Percentiles rank a stretch among this genome's conserved stretches.
phyloP scores from a whole-genome alignment of 2,888 invertebrate species.

The Rhagophthalmus giganteus region DNA sequence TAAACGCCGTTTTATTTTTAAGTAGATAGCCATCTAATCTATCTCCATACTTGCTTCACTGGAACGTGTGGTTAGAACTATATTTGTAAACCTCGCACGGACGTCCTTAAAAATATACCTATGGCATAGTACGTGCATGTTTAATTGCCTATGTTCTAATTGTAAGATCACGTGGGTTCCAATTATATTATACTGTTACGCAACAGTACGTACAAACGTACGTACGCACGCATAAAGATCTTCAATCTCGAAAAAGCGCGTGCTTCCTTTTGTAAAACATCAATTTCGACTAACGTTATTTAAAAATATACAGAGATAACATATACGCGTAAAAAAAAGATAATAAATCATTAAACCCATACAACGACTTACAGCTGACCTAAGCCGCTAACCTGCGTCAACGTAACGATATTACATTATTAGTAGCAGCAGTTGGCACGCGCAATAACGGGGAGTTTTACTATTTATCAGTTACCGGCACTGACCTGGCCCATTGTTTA shows the following conservation, averaged over 20 bases:
- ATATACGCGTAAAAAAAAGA: neutral
- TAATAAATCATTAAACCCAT: constrained; percentile 12
- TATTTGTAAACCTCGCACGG: no score
- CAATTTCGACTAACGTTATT: neutral
- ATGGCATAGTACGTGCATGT: no score
- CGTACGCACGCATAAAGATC: neutral
- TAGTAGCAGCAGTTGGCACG: constrained; percentile 20
- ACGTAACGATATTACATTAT: constrained; percentile 23
- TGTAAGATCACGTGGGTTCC: no score
- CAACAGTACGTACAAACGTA: no score
- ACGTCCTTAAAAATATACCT: no score
- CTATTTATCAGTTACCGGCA: constrained; percentile 20
- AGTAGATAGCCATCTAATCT: no score
- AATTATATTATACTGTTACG: no score
- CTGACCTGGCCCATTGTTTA: constrained; percentile 24
- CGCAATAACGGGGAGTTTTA: constrained; percentile 1
- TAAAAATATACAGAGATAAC: neutral
- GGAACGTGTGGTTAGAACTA: no score
- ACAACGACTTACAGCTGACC: constrained; percentile 14
- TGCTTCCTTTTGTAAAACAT: neutral
- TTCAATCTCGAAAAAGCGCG: neutral
- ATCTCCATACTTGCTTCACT: no score
- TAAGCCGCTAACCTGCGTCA: constrained; percentile 23
- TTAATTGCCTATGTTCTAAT: neutral
- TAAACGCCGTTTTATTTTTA: no score